Evolutionary conservation across 2,797 vertebrate species (phyloP).

Genomic region (Urophycis tenuis): DNA sequence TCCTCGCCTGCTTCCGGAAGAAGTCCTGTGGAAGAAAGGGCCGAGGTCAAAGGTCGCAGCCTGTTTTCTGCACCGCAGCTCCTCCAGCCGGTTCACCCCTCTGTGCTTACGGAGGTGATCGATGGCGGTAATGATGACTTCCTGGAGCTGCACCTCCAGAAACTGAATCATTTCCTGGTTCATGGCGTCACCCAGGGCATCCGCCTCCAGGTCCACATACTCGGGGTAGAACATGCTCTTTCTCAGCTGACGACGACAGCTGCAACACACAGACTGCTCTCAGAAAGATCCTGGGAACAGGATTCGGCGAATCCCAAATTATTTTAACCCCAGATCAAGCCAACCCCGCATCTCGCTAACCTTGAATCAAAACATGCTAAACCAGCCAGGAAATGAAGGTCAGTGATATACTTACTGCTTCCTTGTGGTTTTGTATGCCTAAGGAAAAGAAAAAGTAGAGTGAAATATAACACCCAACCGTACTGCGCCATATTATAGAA

Average conservation of each 20-base stretch:
- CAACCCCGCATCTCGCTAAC: not conserved
- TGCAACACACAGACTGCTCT: constrained; percentile 18
- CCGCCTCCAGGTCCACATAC: constrained; percentile 54
- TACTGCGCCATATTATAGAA: not conserved
- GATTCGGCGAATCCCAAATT: not conserved
- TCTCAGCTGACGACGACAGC: constrained; percentile 55
- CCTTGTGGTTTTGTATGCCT: constrained; percentile 63
- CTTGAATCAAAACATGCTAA: not conserved
- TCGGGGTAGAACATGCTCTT: constrained; percentile 64
- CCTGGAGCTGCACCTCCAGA: constrained; percentile 45
- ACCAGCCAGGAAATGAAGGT: not conserved
- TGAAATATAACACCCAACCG: not conserved
- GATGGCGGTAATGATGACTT: constrained; percentile 41
- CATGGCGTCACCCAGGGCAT: constrained; percentile 52
- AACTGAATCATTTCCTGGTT: constrained; percentile 63
- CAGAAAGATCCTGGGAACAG: not conserved
- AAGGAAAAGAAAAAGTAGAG: constrained; percentile 24
- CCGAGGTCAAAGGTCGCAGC: not conserved
- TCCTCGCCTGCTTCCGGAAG: constrained; percentile 9
- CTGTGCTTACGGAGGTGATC: constrained; percentile 56
- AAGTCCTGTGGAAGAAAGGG: constrained; percentile 32
- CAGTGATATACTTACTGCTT: constrained; percentile 58
- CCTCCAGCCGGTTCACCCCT: not conserved
- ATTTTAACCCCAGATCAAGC: not conserved
- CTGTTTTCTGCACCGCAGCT: not conserved